Evolutionary conservation across 2,113 vertebrate species (phyloP).

Genomic region (Rana temporaria): DNA sequence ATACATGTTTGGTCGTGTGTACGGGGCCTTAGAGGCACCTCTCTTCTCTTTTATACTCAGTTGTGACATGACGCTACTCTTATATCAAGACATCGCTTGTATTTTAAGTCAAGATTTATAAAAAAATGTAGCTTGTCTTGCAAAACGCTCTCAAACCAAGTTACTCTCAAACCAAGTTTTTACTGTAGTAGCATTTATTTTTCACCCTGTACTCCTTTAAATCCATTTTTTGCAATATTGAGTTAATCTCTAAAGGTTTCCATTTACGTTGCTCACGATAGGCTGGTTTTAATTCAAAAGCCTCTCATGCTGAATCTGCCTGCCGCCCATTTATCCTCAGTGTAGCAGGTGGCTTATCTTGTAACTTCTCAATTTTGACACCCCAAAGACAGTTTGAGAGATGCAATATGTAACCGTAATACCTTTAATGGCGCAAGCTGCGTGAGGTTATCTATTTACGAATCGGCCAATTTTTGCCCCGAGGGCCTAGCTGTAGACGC

Average conservation of each 20-base stretch:
- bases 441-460: slow-evolving; percentile 41
- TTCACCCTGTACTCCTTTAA: no score
- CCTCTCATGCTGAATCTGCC: neutral
- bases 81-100: no score
- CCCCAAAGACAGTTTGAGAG: slow-evolving; percentile 51
- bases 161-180: no score
- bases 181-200: no score
- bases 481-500: slow-evolving; percentile 36
- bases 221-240: neutral
- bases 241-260: neutral
- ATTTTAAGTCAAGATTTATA: no score
- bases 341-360: slow-evolving; percentile 50
- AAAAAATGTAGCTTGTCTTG: no score
- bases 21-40: no score
- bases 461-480: slow-evolving; percentile 42
- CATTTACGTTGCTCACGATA: neutral
- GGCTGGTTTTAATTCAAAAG: neutral
- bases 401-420: slow-evolving; percentile 53
- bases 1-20: no score
- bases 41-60: no score
- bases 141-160: no score
- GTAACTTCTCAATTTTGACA: slow-evolving; percentile 47
- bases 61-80: no score
- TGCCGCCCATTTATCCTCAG: slow-evolving; percentile 2
- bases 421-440: slow-evolving; percentile 44